Evolutionary conservation across 2,888 invertebrate species (phyloP).

Genomic region (Drosophila multiciliata): DNA sequence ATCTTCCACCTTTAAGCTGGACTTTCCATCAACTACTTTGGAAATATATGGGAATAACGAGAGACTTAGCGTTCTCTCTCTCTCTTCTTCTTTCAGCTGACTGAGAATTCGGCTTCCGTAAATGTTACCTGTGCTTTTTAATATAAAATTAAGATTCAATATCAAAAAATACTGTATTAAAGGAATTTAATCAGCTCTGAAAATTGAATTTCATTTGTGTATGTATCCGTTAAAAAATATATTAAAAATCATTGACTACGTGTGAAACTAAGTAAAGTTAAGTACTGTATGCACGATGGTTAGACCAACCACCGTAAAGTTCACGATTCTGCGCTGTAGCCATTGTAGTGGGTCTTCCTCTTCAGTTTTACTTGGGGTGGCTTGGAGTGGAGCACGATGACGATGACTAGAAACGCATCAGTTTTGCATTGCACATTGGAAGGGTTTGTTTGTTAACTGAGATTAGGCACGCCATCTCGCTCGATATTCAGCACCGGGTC

Average conservation of each 20-base stretch:
- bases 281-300: constrained; percentile 15
- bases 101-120: background rate
- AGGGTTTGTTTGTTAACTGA: constrained; percentile 36
- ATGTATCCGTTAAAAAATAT: background rate
- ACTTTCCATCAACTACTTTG: background rate
- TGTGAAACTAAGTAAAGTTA: constrained; percentile 3
- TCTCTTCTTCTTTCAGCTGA: too few relatives aligned
- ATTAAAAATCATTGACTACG: constrained; percentile 17
- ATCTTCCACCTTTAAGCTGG: background rate
- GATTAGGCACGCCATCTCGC: constrained; percentile 61
- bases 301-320: constrained; percentile 27
- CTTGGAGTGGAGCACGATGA: constrained; percentile 56
- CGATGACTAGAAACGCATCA: constrained; percentile 37
- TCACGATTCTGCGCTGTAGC: constrained; percentile 61
- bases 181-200: background rate
- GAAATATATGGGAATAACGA: background rate
- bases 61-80: background rate
- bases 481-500: constrained; percentile 32
- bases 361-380: constrained; percentile 2
- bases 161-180: background rate
- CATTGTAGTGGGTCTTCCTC: background rate
- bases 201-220: background rate
- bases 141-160: background rate
- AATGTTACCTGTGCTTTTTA: background rate
- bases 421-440: constrained; percentile 61